phyloP scores from a whole-genome alignment of 2,888 invertebrate genomes.

The Seira musarum region DNA sequence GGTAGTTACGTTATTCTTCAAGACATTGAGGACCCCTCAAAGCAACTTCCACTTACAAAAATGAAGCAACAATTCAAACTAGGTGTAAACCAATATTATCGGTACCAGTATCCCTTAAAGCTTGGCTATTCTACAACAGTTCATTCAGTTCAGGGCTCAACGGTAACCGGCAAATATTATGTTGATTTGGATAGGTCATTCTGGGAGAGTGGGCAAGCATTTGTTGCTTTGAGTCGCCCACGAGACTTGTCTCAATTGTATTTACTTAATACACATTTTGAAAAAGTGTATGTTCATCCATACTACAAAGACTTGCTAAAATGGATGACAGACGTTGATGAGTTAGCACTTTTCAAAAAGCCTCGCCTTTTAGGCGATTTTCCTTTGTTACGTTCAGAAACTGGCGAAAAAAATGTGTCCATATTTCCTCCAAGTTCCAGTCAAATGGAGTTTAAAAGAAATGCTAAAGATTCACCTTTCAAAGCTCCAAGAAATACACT shows the following conservation, averaged over 20 bases:
- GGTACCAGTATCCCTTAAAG: slow-evolving; percentile 14
- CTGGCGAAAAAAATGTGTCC: too few relatives aligned
- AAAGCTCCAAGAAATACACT: background rate
- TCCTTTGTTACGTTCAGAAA: background rate
- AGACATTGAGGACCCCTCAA: background rate
- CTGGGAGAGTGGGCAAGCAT: slow-evolving; percentile 24
- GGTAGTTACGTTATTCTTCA: slow-evolving; percentile 2
- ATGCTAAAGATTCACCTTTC: too few relatives aligned
- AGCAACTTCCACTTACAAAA: slow-evolving; percentile 17
- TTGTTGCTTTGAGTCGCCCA: slow-evolving; percentile 10
- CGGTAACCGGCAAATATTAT: slow-evolving; percentile 24
- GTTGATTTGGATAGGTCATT: slow-evolving; percentile 24
- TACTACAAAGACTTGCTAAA: slow-evolving; percentile 17
- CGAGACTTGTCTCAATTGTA: slow-evolving; percentile 1
- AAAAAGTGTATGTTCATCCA: background rate
- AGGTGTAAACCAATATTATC: slow-evolving; percentile 11
- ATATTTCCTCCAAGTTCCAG: too few relatives aligned
- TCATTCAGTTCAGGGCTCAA: slow-evolving; percentile 17
- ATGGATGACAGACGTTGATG: slow-evolving; percentile 2
- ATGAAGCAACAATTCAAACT: slow-evolving; percentile 4
- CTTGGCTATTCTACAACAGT: slow-evolving; percentile 23
- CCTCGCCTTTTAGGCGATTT: background rate
- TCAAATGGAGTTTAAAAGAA: too few relatives aligned
- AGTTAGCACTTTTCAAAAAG: background rate
- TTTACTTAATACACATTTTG: slow-evolving; percentile 18